Percentiles rank a stretch among this genome's conserved stretches.
Evolutionary conservation across 2,113 vertebrate species (phyloP).

Genomic region (Panurus biarmicus): DNA sequence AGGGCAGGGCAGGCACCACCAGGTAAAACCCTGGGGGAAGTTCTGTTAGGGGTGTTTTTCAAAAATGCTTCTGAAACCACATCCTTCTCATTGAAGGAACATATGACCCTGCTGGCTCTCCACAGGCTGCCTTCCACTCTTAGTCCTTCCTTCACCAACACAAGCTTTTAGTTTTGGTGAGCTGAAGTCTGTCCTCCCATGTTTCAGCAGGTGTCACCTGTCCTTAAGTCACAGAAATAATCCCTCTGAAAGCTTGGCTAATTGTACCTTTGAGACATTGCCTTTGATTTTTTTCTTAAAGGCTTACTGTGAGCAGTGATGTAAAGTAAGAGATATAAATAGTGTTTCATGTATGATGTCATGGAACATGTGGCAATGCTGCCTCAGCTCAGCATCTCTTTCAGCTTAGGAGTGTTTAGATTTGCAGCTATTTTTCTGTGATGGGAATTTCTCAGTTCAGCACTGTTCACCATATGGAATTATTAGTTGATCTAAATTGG

Average conservation of each 20-base stretch:
- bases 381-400: not conserved
- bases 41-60: not conserved
- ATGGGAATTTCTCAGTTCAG: not conserved
- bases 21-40: fast-evolving
- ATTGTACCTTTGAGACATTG: not conserved
- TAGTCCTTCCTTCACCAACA: not conserved
- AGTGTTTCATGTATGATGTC: fast-evolving
- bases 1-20: not conserved
- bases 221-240: not conserved
- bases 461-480: not conserved
- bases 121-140: not conserved
- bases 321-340: not conserved
- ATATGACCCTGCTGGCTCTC: not conserved
- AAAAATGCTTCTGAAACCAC: not conserved
- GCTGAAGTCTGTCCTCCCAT: not conserved
- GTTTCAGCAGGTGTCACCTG: not conserved
- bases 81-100: not conserved
- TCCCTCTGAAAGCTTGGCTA: not conserved
- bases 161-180: not conserved
- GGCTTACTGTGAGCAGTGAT: not conserved
- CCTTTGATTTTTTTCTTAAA: not conserved
- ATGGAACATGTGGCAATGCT: fast-evolving
- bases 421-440: not conserved
- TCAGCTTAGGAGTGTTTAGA: not conserved
- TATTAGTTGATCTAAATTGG: not conserved